These are phyloP conservation scores for Arenaria interpres DNA, from an alignment of 2,113 vertebrate species.

Conservation along the genomic window DNA sequence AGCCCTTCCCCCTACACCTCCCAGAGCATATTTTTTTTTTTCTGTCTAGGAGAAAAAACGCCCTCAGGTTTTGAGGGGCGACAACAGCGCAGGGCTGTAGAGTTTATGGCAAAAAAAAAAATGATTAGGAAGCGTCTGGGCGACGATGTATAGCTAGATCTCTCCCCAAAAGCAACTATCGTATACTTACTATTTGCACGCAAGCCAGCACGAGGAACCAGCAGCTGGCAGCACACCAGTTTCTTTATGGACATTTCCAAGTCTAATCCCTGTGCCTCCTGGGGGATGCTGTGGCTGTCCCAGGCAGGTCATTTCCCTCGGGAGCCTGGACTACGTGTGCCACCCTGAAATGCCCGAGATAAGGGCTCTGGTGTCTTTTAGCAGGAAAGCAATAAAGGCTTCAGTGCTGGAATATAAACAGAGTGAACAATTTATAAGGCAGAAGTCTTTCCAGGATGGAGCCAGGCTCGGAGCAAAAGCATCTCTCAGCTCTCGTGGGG, in stretches of 20 bases:
- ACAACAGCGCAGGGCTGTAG: background rate
- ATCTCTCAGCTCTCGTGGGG: background rate
- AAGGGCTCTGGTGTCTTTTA: background rate
- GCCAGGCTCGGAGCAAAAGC: background rate
- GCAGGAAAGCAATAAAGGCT: background rate
- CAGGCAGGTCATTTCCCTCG: background rate
- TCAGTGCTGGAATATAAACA: background rate
- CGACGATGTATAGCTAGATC: background rate
- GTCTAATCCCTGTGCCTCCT: background rate
- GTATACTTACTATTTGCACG: background rate
- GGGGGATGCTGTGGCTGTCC: rapidly evolving
- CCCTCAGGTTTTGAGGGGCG: background rate
- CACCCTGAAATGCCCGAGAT: background rate
- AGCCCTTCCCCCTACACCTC: background rate
- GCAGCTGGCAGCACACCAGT: rapidly evolving
- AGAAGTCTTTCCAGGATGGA: background rate
- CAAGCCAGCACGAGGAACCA: rapidly evolving
- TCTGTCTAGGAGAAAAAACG: background rate
- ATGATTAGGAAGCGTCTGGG: background rate
- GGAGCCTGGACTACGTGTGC: rapidly evolving
- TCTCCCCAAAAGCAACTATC: background rate
- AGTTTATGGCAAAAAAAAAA: background rate
- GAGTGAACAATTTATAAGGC: background rate
- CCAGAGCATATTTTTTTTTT: background rate
- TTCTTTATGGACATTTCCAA: background rate